Conservation (phyloP, 2,797 vertebrate genomes). For the Pteronotus mesoamericanus region DNA sequence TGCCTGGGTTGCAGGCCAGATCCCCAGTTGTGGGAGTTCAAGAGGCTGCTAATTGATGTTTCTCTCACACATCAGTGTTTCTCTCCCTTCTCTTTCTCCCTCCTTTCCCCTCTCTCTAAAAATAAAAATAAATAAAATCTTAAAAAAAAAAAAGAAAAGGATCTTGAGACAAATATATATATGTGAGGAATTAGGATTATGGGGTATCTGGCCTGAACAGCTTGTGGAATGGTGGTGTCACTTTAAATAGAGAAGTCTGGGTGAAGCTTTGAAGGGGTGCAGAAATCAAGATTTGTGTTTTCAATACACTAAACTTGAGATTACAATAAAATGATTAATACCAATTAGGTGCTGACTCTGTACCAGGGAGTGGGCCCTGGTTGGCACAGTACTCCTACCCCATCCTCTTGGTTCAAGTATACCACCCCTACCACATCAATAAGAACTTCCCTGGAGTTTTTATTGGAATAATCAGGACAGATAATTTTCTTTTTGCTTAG, state of each 20-base stretch:
- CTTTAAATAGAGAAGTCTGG: not conserved
- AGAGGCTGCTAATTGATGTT: no score
- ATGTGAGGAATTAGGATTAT: not conserved
- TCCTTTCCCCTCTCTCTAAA: no score
- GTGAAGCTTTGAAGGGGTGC: no score
- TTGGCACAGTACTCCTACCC: not conserved
- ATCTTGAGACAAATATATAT: no score
- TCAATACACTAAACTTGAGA: not conserved
- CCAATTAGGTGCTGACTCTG: not conserved
- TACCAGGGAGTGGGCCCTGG: not conserved
- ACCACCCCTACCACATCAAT: not conserved
- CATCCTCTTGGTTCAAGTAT: not conserved
- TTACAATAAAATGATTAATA: not conserved
- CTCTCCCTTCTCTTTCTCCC: no score
- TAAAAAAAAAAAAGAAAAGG: no score
- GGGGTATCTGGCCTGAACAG: not conserved
- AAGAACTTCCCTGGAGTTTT: not conserved
- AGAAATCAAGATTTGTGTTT: not conserved
- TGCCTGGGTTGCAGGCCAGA: no score
- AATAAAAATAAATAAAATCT: no score
- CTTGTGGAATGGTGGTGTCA: not conserved
- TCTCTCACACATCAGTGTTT: no score
- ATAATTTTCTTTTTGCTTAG: not conserved
- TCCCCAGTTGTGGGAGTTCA: no score
- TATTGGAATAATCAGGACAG: not conserved